phyloP scores from a whole-genome alignment of 53 echinoderm and acorn worm genomes.

The Holothuria scabra region DNA sequence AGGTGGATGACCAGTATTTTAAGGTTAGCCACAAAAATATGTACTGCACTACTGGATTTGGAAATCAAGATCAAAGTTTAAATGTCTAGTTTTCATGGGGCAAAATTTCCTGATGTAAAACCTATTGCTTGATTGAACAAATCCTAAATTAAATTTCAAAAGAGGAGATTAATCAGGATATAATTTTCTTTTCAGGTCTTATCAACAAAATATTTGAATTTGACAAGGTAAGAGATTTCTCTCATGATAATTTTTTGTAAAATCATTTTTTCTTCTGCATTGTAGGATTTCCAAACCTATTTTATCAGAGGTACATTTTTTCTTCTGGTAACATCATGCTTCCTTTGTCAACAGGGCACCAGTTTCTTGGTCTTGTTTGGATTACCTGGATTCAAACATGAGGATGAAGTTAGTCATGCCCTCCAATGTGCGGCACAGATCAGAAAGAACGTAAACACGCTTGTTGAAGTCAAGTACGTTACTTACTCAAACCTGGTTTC shows the following conservation, averaged over 20 bases:
- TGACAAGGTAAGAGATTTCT: slow-evolving; percentile 75
- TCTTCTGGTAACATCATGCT: not conserved
- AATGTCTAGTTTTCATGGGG: too few relatives aligned
- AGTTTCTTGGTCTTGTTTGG: slow-evolving; percentile 95
- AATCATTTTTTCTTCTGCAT: too few relatives aligned
- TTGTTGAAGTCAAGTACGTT: slow-evolving; percentile 86
- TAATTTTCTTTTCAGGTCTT: slow-evolving; percentile 66
- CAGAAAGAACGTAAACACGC: slow-evolving; percentile 64
- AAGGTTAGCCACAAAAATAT: too few relatives aligned
- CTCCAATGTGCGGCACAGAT: slow-evolving; percentile 93
- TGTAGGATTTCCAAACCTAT: too few relatives aligned
- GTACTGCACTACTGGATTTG: too few relatives aligned
- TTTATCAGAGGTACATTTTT: not conserved
- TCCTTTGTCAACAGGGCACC: slow-evolving; percentile 67
- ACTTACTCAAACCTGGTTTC: too few relatives aligned
- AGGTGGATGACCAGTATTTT: too few relatives aligned
- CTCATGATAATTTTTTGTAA: too few relatives aligned
- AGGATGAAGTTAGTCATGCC: slow-evolving; percentile 91
- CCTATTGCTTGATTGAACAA: too few relatives aligned
- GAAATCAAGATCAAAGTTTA: too few relatives aligned
- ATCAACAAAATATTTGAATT: slow-evolving; percentile 99
- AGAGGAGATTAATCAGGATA: not conserved
- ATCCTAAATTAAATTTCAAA: too few relatives aligned
- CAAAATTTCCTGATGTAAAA: too few relatives aligned
- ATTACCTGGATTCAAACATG: slow-evolving; percentile 97